A percentile compares a stretch with the other conserved stretches of the same genome.
phyloP scores from a whole-genome alignment of 35 echinoderm and acorn worm genomes.

The Ptychodera flava region DNA sequence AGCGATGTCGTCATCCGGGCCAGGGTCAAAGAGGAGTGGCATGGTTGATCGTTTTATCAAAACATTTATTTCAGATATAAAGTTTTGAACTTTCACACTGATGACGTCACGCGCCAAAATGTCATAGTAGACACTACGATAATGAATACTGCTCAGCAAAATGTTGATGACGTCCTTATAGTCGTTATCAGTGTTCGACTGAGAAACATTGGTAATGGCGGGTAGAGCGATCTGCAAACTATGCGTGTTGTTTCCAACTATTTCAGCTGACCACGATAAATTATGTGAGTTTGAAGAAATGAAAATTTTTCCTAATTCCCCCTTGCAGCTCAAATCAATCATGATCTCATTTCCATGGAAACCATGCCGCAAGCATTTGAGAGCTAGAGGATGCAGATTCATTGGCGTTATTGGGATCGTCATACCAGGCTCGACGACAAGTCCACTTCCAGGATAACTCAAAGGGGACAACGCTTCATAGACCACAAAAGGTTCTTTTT shows the following conservation, averaged over 20 bases:
- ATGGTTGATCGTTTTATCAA: neutral
- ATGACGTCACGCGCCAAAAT: neutral
- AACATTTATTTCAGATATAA: neutral
- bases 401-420: neutral
- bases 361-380: neutral
- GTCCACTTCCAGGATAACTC: neutral
- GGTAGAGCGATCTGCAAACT: too few relatives aligned
- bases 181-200: too few relatives aligned
- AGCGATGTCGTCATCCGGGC: neutral
- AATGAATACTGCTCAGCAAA: neutral
- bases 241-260: too few relatives aligned
- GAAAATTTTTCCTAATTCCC: too few relatives aligned
- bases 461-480: neutral
- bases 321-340: neutral
- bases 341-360: neutral
- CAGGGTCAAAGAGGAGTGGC: neutral
- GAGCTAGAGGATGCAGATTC: neutral
- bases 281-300: too few relatives aligned
- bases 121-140: neutral
- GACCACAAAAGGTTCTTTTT: neutral
- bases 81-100: neutral
- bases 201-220: too few relatives aligned
- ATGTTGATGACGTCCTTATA: too few relatives aligned
- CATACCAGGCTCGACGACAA: neutral
- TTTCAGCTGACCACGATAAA: too few relatives aligned